Base-by-base conservation (phyloP, 2,888 invertebrate species). In the Orthosia incerta region DNA sequence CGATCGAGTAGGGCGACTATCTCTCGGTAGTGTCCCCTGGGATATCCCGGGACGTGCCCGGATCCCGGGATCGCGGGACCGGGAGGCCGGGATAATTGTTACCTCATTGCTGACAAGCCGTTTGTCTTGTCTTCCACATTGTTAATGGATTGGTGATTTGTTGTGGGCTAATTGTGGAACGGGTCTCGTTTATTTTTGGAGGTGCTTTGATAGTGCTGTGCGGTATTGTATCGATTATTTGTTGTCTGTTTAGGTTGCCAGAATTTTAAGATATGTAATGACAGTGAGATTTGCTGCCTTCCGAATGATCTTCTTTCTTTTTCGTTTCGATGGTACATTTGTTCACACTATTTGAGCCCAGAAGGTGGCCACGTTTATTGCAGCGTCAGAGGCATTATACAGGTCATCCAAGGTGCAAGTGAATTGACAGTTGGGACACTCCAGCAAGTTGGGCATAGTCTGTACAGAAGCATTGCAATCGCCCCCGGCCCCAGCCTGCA, bases 131-230 rank as follows among this genome's bases (percentile, higher is more conserved):
- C 90, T 82, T 75, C 87, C 89, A 87, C 90, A 87, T 89, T 87
- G 88, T 91, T 94, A 94, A 94, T 94, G 94, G 93, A 91, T 89
- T 87, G 83, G 89, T 93, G 93, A 94, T 94, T 94, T 94, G 93
- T 93, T 90, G 88, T 85, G 73, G 74, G 85, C 90, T 92, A 92
- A 92, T 92, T 91, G 68, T 81, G 76, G 79, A 79, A 63, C 63
- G 87, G 89, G 84, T 82, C 60, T 57, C 39, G 71, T 79, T 81
- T 84, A 84, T 79, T 87, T 82, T 76, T 48, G 72, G 68, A 26
- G 20, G 15, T 31, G 31, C 5, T 62, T 31, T 53, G 16, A 20
- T 78, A 45, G 66, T 80, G 46, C 23, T 68, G 75, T 46, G 9
- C 2, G 5, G 46, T 18, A 13, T 3, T n/a, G 31, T 65, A 60